phyloP scores from a whole-genome alignment of 2,888 invertebrate species.

The Bursaphelenchus okinawaensis region DNA sequence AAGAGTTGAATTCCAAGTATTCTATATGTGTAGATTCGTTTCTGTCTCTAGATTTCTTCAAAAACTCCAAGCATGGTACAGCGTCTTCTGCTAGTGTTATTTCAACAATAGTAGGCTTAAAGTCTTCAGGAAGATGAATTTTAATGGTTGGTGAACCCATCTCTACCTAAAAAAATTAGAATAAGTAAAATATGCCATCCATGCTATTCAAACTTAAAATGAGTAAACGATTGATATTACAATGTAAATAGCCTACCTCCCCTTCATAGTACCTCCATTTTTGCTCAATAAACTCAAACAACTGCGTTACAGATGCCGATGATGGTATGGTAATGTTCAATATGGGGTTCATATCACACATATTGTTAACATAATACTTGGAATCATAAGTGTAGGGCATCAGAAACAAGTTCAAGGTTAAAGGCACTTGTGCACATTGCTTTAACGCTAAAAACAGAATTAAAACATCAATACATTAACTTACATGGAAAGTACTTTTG shows the following conservation, averaged over 20 bases:
- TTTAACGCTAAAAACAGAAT: not conserved
- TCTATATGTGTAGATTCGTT: not conserved
- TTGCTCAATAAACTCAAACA: constrained; percentile 9
- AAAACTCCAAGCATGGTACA: not conserved
- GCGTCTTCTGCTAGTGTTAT: not conserved
- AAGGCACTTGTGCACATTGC: constrained; percentile 7
- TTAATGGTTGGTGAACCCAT: not conserved
- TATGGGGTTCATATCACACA: constrained; percentile 1
- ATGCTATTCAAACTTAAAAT: not conserved
- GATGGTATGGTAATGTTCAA: not conserved
- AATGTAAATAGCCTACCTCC: not conserved
- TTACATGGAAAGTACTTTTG: constrained; percentile 15
- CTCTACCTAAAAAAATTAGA: not conserved
- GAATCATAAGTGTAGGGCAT: constrained; percentile 1
- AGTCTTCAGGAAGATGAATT: constrained; percentile 8
- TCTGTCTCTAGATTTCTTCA: not conserved
- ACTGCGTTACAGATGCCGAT: not conserved
- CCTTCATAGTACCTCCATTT: constrained; percentile 5
- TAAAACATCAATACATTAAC: not conserved
- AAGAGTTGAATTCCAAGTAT: not conserved
- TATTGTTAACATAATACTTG: not conserved
- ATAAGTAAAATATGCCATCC: not conserved
- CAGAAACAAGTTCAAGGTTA: not conserved
- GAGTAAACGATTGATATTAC: too few species aligned
- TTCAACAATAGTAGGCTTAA: constrained; percentile 3